A percentile compares a stretch with the other conserved stretches of the same genome.
Evolutionary conservation across 1,140 invertebrate species (phyloP).

Genomic region (Philopotamus ludificatus): DNA sequence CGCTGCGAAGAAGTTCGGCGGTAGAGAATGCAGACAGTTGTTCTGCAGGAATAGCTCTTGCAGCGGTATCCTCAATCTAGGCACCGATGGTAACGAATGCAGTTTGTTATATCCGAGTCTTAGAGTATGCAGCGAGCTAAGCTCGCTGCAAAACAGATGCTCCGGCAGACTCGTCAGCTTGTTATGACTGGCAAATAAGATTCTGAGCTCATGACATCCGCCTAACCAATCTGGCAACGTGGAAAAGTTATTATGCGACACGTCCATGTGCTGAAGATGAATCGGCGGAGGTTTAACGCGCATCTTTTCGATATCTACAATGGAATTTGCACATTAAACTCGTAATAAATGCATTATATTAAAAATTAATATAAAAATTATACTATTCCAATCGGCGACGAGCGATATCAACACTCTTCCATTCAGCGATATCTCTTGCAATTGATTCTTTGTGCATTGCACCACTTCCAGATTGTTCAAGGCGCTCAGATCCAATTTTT

Average conservation of each 20-base stretch:
- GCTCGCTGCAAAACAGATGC: slow-evolving; percentile 70
- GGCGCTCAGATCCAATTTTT: slow-evolving; percentile 70
- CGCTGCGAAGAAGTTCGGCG: slow-evolving; percentile 72
- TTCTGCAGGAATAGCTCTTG: slow-evolving; percentile 74
- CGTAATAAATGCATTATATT: slow-evolving; percentile 4
- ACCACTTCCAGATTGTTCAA: slow-evolving; percentile 68
- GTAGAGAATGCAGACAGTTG: slow-evolving; percentile 71
- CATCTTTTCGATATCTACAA: slow-evolving; percentile 67
- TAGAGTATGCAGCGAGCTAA: slow-evolving; percentile 66
- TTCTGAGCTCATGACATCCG: slow-evolving; percentile 69
- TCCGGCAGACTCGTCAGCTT: slow-evolving; percentile 67
- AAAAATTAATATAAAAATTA: slow-evolving; percentile 42
- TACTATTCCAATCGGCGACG: slow-evolving; percentile 75
- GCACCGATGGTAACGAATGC: slow-evolving; percentile 67
- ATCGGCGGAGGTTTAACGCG: slow-evolving; percentile 64
- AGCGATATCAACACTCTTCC: slow-evolving; percentile 66
- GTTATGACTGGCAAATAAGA: slow-evolving; percentile 75
- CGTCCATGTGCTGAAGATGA: slow-evolving; percentile 71
- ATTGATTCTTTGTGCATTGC: slow-evolving; percentile 69
- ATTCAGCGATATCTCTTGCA: slow-evolving; percentile 68
- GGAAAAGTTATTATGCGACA: slow-evolving; percentile 75
- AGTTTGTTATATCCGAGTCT: slow-evolving; percentile 76
- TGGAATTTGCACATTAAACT: slow-evolving; percentile 31
- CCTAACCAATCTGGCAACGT: slow-evolving; percentile 75
- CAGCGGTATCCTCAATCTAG: slow-evolving; percentile 64